These are phyloP conservation scores for Bradynema listronoti DNA, from an alignment of 1,140 invertebrate species.

Conservation along the genomic window DNA sequence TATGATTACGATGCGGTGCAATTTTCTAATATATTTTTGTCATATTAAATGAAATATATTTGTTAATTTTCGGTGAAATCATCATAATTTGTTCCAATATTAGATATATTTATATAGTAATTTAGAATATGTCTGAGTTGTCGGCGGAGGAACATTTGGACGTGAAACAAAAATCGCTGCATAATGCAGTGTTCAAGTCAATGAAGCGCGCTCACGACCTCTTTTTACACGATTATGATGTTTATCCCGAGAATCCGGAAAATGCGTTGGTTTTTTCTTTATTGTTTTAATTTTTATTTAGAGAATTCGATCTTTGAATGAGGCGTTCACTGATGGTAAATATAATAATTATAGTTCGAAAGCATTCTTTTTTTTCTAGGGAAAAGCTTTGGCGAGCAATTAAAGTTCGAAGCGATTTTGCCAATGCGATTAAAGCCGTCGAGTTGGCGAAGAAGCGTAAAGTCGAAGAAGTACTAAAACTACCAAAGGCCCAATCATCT, in stretches of 20 bases:
- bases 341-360: no score
- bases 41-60: no score
- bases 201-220: slow-evolving; percentile 94
- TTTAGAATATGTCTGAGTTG: no score
- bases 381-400: slow-evolving; percentile 68
- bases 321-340: no score
- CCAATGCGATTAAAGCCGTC: slow-evolving; percentile 74
- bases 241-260: slow-evolving; percentile 75
- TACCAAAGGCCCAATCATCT: slow-evolving; percentile 37
- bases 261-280: slow-evolving; percentile 67
- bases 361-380: slow-evolving; percentile 65
- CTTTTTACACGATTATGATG: slow-evolving; percentile 82
- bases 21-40: no score
- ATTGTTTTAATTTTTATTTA: slow-evolving; percentile 7
- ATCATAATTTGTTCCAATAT: no score
- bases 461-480: slow-evolving; percentile 36
- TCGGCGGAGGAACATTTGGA: slow-evolving; percentile 1
- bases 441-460: slow-evolving; percentile 60
- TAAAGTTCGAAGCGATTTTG: slow-evolving; percentile 81
- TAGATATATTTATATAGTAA: no score
- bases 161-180: slow-evolving; percentile 23
- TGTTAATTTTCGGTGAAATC: no score
- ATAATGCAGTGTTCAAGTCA: slow-evolving; percentile 78
- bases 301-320: no score
- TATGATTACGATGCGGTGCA: no score